Conservation (phyloP, 2,797 vertebrate species). For the Sylvia borin region DNA sequence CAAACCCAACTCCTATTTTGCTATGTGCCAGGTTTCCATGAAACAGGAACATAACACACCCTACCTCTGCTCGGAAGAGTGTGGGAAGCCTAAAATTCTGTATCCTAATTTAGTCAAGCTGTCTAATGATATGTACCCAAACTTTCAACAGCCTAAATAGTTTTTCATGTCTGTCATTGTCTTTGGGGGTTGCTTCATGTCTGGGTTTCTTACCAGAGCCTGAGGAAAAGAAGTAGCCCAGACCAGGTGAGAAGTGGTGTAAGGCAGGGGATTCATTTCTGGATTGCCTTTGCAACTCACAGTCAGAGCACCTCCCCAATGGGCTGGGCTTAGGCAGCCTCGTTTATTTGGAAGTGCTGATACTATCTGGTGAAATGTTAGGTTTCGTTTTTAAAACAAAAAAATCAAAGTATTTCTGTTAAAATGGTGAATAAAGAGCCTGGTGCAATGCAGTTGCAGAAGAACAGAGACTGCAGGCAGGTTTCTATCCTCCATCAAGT, state of each 20-base stretch:
- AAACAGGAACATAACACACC: not conserved
- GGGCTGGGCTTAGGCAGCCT: not conserved
- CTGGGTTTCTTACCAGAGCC: not conserved
- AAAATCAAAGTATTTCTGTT: not conserved
- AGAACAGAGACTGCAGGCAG: not conserved
- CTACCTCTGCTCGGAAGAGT: not conserved
- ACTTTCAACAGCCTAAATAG: not conserved
- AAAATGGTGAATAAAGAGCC: not conserved
- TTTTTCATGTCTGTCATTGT: not conserved
- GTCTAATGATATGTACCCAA: fast-evolving
- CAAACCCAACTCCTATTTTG: not conserved
- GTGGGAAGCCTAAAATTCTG: not conserved
- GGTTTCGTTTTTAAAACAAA: not conserved
- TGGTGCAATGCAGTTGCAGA: not conserved
- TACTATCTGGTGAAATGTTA: not conserved
- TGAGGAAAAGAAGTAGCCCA: not conserved
- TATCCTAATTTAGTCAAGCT: not conserved
- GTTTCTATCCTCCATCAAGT: fast-evolving
- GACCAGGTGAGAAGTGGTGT: not conserved
- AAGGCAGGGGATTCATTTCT: not conserved
- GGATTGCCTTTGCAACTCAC: not conserved
- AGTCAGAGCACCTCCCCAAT: not conserved
- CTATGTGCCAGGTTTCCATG: fast-evolving
- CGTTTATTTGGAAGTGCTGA: not conserved
- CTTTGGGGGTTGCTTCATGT: not conserved